Conservation (phyloP, 2,888 invertebrate species). For the Eurytoma adleriae region DNA sequence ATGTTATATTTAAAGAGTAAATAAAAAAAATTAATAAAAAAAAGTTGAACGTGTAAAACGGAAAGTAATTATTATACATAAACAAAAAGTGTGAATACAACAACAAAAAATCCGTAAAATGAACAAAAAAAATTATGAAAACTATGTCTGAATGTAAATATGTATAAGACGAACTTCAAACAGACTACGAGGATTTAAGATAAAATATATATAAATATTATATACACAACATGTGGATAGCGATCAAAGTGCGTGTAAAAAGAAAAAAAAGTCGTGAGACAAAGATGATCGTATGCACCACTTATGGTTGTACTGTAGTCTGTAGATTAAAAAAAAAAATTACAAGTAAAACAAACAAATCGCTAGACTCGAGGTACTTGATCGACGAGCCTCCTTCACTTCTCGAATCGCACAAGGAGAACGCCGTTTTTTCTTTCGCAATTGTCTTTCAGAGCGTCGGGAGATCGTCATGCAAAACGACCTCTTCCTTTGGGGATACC, state of each 20-base stretch:
- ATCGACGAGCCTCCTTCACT: no score
- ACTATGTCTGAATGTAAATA: conserved; percentile 43
- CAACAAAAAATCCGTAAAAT: not conserved
- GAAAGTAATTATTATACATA: conserved; percentile 31
- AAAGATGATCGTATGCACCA: conserved; percentile 9
- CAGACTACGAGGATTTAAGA: not conserved
- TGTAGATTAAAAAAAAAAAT: no score
- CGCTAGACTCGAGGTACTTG: no score
- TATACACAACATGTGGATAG: conserved; percentile 2
- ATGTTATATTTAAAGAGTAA: conserved; percentile 9
- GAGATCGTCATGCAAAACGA: no score
- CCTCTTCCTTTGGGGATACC: no score
- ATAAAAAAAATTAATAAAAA: no score
- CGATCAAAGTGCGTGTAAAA: not conserved
- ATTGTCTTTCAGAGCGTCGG: no score
- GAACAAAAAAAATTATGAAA: conserved; percentile 12
- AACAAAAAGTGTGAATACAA: not conserved
- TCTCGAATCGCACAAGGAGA: not conserved
- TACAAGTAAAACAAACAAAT: no score
- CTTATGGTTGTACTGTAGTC: no score
- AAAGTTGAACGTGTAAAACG: conserved; percentile 14
- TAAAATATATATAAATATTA: no score
- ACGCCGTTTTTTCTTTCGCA: not conserved
- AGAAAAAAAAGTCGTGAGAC: not conserved
- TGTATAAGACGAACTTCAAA: conserved; percentile 23